Conservation (phyloP, 2,113 vertebrate genomes). For the Poeciliopsis occidentalis region DNA sequence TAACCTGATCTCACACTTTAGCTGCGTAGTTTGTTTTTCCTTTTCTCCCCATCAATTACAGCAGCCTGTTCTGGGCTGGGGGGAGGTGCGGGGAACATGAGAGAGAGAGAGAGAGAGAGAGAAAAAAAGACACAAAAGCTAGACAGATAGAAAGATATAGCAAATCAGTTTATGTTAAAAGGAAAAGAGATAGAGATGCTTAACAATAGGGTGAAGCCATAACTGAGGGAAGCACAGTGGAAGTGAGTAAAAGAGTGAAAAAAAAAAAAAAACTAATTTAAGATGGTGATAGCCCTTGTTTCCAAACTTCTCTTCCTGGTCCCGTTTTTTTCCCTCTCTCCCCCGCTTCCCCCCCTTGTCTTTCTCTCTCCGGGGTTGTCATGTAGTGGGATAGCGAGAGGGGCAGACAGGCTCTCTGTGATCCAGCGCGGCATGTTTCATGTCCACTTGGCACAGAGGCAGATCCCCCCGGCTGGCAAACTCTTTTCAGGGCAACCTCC, state of each 20-base stretch:
- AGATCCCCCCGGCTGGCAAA: slow-evolving; percentile 84
- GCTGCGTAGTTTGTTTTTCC: slow-evolving; percentile 72
- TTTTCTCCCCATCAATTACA: slow-evolving; percentile 74
- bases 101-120: neutral
- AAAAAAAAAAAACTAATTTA: slow-evolving; percentile 39
- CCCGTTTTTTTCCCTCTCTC: neutral
- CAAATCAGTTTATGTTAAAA: slow-evolving; percentile 13
- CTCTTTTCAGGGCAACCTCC: slow-evolving; percentile 90
- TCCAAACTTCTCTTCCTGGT: slow-evolving; percentile 35
- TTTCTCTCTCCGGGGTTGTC: slow-evolving; percentile 66
- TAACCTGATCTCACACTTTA: slow-evolving; percentile 77
- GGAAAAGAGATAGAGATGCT: slow-evolving; percentile 21
- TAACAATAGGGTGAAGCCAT: slow-evolving; percentile 3
- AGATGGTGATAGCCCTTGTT: slow-evolving; percentile 52
- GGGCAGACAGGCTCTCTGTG: slow-evolving; percentile 78
- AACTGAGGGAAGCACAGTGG: slow-evolving; percentile 15
- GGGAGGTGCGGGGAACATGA: slow-evolving; percentile 54
- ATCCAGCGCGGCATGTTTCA: slow-evolving; percentile 82
- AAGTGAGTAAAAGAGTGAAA: slow-evolving; percentile 46
- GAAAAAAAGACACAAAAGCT: neutral
- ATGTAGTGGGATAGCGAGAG: slow-evolving; percentile 74
- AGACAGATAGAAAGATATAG: slow-evolving; percentile 25
- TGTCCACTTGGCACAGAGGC: slow-evolving; percentile 83
- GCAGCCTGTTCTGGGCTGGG: slow-evolving; percentile 59
- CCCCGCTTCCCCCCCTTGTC: slow-evolving; percentile 11